A percentile compares a stretch with the other conserved stretches of the same genome.
Conservation (phyloP, 2,888 invertebrate species). For the Drosophila infuscata region DNA sequence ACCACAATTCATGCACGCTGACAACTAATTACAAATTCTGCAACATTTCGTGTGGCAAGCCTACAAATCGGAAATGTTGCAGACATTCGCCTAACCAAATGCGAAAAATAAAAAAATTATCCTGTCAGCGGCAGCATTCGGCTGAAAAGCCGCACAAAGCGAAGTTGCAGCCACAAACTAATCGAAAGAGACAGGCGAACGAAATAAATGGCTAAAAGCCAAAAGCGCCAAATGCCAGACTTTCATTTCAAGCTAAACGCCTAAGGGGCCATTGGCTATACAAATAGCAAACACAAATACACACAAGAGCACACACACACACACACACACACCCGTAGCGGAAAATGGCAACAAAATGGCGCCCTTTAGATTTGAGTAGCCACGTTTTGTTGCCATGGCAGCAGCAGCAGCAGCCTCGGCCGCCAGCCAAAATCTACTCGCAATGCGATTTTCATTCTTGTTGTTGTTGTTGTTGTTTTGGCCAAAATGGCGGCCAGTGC, state of each 20-base stretch:
- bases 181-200: constrained; percentile 40
- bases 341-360: constrained; percentile 53
- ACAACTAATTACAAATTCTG: not conserved
- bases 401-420: constrained; percentile 44
- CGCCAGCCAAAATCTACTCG: constrained; percentile 22
- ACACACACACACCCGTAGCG: not conserved
- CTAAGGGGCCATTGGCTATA: constrained; percentile 34
- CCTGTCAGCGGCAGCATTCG: constrained; percentile 48
- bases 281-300: constrained; percentile 2
- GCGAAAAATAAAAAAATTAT: constrained; percentile 1
- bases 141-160: constrained; percentile 44
- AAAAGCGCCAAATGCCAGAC: constrained; percentile 6
- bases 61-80: constrained; percentile 26
- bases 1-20: not conserved
- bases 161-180: constrained; percentile 49
- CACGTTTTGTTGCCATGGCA: constrained; percentile 66
- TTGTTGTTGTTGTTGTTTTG: constrained; percentile 3
- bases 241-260: constrained; percentile 36
- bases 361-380: constrained; percentile 38
- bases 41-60: not conserved
- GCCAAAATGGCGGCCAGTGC: constrained; percentile 54
- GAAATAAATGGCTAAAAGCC: constrained; percentile 51
- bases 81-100: constrained; percentile 25
- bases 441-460: constrained; percentile 32
- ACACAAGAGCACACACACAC: constrained; percentile 2